Conservation (phyloP, 2,797 vertebrate species). For the Melanotaenia parkinsoni region DNA sequence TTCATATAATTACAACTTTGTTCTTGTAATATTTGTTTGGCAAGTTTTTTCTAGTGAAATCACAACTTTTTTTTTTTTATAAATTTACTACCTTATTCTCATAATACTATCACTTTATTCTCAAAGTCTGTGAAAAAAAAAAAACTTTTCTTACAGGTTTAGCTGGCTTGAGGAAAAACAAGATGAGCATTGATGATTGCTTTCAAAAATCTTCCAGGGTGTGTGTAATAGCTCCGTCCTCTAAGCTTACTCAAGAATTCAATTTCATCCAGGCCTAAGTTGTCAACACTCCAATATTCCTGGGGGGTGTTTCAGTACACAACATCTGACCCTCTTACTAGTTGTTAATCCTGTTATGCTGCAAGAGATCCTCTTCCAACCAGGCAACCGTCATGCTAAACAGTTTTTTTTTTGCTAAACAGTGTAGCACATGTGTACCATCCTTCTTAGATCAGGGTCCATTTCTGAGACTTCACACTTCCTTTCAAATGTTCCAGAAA, state of each 20-base stretch:
- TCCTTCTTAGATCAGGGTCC: neutral
- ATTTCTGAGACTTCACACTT: no score
- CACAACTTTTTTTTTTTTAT: no score
- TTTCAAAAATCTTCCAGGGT: slow-evolving; percentile 28
- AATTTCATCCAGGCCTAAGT: slow-evolving; percentile 41
- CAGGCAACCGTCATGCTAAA: slow-evolving; percentile 20
- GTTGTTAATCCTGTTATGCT: slow-evolving; percentile 53
- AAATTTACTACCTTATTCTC: no score
- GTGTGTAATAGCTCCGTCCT: slow-evolving; percentile 38
- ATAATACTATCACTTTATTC: no score
- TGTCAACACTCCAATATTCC: slow-evolving; percentile 55
- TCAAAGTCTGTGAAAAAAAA: no score
- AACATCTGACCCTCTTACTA: slow-evolving; percentile 47
- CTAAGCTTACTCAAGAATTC: slow-evolving; percentile 57
- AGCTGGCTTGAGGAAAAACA: neutral
- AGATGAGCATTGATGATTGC: slow-evolving; percentile 34
- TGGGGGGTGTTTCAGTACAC: slow-evolving; percentile 16
- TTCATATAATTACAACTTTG: no score
- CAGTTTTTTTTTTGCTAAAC: neutral
- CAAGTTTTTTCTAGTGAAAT: no score
- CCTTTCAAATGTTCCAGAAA: no score
- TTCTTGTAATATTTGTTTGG: no score
- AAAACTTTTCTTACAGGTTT: neutral
- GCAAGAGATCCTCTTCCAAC: slow-evolving; percentile 21
- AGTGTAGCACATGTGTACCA: no score